A percentile compares a stretch with the other conserved stretches of the same genome.
Conservation (phyloP, 1,140 invertebrate species). For the Pseudomyrmex sp. region DNA sequence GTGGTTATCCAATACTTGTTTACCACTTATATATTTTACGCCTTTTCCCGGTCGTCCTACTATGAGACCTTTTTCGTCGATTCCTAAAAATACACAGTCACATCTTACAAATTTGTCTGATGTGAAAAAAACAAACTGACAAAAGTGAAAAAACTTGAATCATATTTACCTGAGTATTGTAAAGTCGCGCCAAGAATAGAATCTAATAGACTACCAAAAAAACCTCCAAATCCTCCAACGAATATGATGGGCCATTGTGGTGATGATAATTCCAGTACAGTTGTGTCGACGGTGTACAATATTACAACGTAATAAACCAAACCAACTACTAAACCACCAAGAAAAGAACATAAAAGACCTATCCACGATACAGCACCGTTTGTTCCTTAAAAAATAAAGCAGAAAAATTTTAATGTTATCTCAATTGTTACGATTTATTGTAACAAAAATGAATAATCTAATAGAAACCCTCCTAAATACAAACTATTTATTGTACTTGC, state of each 20-base stretch:
- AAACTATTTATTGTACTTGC: background rate
- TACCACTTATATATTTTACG: constrained; percentile 92
- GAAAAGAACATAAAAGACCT: constrained; percentile 90
- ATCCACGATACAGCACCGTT: constrained; percentile 92
- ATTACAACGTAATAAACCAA: constrained; percentile 90
- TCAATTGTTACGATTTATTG: too few species aligned
- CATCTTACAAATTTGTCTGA: too few species aligned
- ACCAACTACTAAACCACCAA: constrained; percentile 92
- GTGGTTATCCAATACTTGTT: constrained; percentile 94
- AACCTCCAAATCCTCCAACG: constrained; percentile 89
- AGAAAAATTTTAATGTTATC: background rate
- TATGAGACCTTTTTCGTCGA: constrained; percentile 89
- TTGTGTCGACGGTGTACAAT: constrained; percentile 87
- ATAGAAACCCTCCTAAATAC: too few species aligned
- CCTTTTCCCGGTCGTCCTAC: constrained; percentile 90
- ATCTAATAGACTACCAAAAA: constrained; percentile 93
- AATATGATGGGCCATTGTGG: constrained; percentile 94
- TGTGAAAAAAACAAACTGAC: too few species aligned
- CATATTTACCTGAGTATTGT: constrained; percentile 91
- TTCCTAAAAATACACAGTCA: constrained; percentile 85
- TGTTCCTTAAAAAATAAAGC: constrained; percentile 87
- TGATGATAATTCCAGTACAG: constrained; percentile 87
- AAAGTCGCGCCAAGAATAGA: constrained; percentile 93
- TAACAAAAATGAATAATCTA: too few species aligned
- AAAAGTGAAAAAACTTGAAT: background rate